Evolutionary conservation across 2,888 invertebrate genomes (phyloP).

Genomic region (Linhomoeus sp.): DNA sequence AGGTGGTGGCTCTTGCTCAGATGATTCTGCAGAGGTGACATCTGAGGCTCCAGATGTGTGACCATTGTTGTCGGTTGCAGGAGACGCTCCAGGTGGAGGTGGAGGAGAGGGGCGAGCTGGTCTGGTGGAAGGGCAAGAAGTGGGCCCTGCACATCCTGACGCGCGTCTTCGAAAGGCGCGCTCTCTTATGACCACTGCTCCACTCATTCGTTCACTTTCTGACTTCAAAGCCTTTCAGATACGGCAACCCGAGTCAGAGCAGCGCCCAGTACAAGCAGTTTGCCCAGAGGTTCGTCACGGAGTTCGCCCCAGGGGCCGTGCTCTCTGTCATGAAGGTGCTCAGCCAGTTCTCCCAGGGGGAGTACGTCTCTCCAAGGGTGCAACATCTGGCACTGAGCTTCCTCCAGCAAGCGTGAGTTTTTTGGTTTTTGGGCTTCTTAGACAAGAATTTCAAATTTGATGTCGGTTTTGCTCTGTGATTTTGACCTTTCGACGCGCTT

Average conservation of each 20-base stretch:
- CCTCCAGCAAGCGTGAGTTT: constrained; percentile 58
- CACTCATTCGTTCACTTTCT: constrained; percentile 35
- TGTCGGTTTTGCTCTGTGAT: too few relatives aligned
- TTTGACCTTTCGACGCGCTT: too few relatives aligned
- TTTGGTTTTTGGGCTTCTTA: not conserved
- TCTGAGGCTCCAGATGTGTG: too few relatives aligned
- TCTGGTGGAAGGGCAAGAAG: constrained; percentile 98
- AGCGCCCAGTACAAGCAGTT: constrained; percentile 77
- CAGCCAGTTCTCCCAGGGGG: constrained; percentile 56
- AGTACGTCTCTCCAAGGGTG: constrained; percentile 72
- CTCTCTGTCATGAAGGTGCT: constrained; percentile 63
- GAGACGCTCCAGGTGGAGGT: constrained; percentile 41
- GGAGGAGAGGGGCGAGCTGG: constrained; percentile 60
- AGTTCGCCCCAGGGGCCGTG: constrained; percentile 55
- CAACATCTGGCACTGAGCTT: constrained; percentile 81
- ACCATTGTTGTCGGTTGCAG: too few relatives aligned
- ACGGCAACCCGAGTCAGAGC: constrained; percentile 83
- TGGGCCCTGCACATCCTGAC: constrained; percentile 86
- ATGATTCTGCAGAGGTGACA: too few relatives aligned
- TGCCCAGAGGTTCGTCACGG: constrained; percentile 80
- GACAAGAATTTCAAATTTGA: too few relatives aligned
- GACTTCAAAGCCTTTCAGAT: constrained; percentile 39
- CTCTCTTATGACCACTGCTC: too few relatives aligned
- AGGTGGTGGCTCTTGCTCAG: too few relatives aligned
- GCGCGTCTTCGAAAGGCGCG: constrained; percentile 84